Evolutionary conservation across 2,113 vertebrate genomes (phyloP).

Genomic region (Siniperca knerii): DNA sequence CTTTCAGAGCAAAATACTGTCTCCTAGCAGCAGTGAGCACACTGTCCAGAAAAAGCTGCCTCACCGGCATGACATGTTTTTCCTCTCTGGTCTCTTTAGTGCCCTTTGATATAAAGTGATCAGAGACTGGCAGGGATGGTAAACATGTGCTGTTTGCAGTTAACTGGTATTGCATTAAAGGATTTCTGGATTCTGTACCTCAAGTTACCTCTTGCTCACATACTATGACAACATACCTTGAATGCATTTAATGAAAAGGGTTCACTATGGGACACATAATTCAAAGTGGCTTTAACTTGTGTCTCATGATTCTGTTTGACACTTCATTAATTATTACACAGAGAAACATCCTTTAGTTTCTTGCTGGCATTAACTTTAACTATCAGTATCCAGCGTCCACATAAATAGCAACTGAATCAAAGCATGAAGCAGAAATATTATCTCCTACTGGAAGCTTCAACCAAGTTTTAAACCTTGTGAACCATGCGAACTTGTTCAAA

Average conservation of each 20-base stretch:
- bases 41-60: slow-evolving; percentile 42
- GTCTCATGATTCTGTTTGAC: slow-evolving; percentile 7
- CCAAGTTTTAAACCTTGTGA: slow-evolving; percentile 4
- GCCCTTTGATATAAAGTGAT: slow-evolving; percentile 65
- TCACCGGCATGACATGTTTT: slow-evolving; percentile 50
- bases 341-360: slow-evolving; percentile 18
- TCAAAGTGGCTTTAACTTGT: slow-evolving; percentile 23
- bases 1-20: slow-evolving; percentile 8
- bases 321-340: slow-evolving; percentile 17
- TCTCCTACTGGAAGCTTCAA: slow-evolving; percentile 10
- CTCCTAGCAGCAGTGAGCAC: slow-evolving; percentile 20
- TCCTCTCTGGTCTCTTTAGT: slow-evolving; percentile 45
- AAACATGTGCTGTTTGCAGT: slow-evolving; percentile 35
- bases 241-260: slow-evolving; percentile 11
- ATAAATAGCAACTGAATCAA: slow-evolving; percentile 22
- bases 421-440: slow-evolving; percentile 12
- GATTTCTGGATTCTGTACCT: slow-evolving; percentile 18
- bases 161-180: slow-evolving; percentile 15
- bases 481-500: neutral
- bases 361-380: slow-evolving; percentile 33
- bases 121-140: slow-evolving; percentile 43
- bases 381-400: neutral
- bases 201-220: slow-evolving; percentile 28
- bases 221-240: slow-evolving; percentile 10
- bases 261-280: slow-evolving; percentile 6